Evolutionary conservation across 2,797 vertebrate species (phyloP).

Genomic region (Malacoctenus gilli): DNA sequence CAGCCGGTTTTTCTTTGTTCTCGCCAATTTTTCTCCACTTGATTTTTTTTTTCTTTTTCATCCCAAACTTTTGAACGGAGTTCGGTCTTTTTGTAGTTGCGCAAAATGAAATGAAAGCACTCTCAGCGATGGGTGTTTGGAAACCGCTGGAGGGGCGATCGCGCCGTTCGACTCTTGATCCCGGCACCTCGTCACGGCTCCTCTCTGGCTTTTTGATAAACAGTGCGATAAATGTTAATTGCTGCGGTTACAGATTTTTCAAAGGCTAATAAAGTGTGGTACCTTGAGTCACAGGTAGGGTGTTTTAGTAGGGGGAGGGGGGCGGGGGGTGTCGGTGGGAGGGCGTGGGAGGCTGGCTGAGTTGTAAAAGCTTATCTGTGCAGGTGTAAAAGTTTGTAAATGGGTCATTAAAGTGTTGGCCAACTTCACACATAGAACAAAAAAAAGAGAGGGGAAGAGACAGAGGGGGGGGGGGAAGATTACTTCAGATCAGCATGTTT

Average conservation of each 20-base stretch:
- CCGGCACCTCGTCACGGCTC: conserved; percentile 33
- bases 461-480: conserved; percentile 58
- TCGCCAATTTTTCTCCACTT: neutral
- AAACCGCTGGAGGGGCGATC: conserved; percentile 44
- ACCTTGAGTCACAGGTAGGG: conserved; percentile 65
- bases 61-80: conserved; percentile 2
- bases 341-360: conserved; percentile 54
- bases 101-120: conserved; percentile 36
- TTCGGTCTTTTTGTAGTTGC: neutral
- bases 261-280: conserved; percentile 67
- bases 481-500: conserved; percentile 78
- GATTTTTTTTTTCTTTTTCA: no score
- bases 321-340: no score
- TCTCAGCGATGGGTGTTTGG: conserved; percentile 14
- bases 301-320: no score
- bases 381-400: conserved; percentile 83
- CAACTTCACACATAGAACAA: conserved; percentile 76
- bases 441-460: conserved; percentile 47
- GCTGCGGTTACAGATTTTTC: conserved; percentile 70
- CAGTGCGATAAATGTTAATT: conserved; percentile 71
- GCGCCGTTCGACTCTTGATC: conserved; percentile 53
- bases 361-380: conserved; percentile 78
- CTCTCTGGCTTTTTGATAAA: conserved; percentile 67
- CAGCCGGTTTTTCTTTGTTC: neutral
- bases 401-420: conserved; percentile 79